Evolutionary conservation across 2,797 vertebrate genomes (phyloP).

Genomic region (Oreortyx pictus): DNA sequence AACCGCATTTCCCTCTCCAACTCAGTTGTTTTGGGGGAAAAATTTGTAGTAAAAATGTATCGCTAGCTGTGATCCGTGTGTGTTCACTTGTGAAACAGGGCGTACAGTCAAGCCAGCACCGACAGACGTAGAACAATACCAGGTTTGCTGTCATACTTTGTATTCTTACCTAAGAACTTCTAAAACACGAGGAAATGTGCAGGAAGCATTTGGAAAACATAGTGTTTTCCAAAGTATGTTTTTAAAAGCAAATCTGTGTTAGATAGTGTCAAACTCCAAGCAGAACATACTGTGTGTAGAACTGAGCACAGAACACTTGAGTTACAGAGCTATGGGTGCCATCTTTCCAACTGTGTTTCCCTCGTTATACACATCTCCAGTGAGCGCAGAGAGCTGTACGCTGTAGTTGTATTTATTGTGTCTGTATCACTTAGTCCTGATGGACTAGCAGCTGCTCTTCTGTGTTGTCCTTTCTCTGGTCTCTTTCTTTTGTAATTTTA

Average conservation of each 20-base stretch:
- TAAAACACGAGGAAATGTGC: not conserved
- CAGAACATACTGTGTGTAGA: not conserved
- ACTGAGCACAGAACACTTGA: not conserved
- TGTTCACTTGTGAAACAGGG: not conserved
- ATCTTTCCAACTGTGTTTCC: not conserved
- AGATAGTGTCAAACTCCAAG: not conserved
- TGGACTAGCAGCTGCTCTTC: not conserved
- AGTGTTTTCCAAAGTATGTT: fast-evolving
- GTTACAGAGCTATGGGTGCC: not conserved
- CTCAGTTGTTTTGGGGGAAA: not conserved
- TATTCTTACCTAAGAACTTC: not conserved
- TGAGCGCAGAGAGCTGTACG: not conserved
- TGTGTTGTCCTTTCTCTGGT: not conserved
- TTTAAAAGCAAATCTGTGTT: not conserved
- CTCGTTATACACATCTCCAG: not conserved
- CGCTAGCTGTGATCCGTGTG: not conserved
- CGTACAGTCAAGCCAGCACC: not conserved
- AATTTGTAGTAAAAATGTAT: fast-evolving
- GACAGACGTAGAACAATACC: not conserved
- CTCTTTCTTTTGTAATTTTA: not conserved
- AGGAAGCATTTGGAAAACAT: not conserved
- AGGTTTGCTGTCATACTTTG: not conserved
- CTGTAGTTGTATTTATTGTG: not conserved
- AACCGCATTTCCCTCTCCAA: not conserved
- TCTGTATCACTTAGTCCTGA: fast-evolving